phyloP scores from a whole-genome alignment of 2,113 vertebrate species.

The Leiothrix lutea region DNA sequence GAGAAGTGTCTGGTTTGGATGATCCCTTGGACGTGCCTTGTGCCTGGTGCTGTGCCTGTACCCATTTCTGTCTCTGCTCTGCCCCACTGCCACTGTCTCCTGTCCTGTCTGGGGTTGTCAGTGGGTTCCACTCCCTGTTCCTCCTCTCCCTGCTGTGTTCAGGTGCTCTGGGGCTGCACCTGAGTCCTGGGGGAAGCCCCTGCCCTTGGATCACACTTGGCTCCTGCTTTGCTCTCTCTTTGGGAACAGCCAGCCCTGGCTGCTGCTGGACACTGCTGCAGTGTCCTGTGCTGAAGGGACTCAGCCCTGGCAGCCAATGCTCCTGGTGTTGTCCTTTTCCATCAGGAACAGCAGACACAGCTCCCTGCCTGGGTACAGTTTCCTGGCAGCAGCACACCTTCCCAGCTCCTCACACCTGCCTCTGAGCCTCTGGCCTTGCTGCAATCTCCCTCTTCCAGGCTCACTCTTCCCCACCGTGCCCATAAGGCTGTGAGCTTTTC shows the following conservation, averaged over 20 bases:
- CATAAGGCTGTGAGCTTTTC: not conserved
- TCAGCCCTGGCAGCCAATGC: fast-evolving
- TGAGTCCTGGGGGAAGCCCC: fast-evolving
- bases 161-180: not conserved
- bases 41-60: not conserved
- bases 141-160: not conserved
- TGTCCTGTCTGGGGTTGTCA: not conserved
- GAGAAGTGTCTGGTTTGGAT: not conserved
- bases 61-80: fast-evolving
- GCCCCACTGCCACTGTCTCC: fast-evolving
- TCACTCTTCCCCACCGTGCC: not conserved
- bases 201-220: not conserved
- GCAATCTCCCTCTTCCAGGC: not conserved
- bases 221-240: not conserved
- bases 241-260: not conserved
- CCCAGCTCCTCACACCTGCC: not conserved
- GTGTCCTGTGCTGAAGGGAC: not conserved
- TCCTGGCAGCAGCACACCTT: not conserved
- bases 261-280: not conserved
- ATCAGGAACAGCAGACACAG: not conserved
- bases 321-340: not conserved
- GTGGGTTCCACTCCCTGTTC: fast-evolving
- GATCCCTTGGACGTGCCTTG: fast-evolving
- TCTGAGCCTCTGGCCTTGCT: not conserved
- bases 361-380: not conserved